Conservation (phyloP, 2,797 vertebrate species). For the Spondyliosoma cantharus region DNA sequence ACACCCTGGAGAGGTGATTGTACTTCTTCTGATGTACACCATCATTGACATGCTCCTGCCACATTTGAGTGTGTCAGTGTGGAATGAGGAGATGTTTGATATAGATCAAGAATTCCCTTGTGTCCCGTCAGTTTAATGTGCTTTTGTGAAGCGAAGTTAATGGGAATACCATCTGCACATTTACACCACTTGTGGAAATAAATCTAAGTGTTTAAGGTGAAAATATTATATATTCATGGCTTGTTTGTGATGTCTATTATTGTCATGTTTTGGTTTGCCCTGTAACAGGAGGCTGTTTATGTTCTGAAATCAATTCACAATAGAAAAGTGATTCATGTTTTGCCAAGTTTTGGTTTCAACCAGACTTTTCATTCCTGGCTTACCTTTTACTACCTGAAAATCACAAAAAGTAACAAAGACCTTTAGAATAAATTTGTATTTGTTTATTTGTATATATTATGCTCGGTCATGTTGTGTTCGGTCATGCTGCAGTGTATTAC, state of each 20-base stretch:
- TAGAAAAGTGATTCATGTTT: not conserved
- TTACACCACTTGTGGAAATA: not conserved
- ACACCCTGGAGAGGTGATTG: slow-evolving; percentile 65
- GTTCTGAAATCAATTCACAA: not conserved
- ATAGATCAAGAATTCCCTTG: slow-evolving; percentile 49
- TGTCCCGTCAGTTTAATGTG: slow-evolving; percentile 37
- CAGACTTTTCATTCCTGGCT: not conserved
- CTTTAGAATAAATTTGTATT: not conserved
- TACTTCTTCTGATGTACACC: slow-evolving; percentile 51
- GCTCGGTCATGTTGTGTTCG: not conserved
- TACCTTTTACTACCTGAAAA: not conserved
- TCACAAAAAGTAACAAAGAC: not conserved
- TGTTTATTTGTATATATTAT: not conserved
- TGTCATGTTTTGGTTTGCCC: not conserved
- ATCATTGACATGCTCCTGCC: slow-evolving; percentile 47
- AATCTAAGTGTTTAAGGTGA: not conserved
- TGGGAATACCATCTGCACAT: not conserved
- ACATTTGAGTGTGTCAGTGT: slow-evolving; percentile 46
- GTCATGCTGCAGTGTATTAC: not conserved
- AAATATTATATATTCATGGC: no score
- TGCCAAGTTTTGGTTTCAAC: not conserved
- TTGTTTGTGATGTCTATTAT: not conserved
- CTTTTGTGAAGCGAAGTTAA: slow-evolving; percentile 9
- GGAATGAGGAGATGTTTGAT: slow-evolving; percentile 37
- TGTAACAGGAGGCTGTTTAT: not conserved